A percentile compares a stretch with the other conserved stretches of the same genome.
phyloP scores from a whole-genome alignment of 2,797 vertebrate genomes.

The Pseudotriccus pelzelni region DNA sequence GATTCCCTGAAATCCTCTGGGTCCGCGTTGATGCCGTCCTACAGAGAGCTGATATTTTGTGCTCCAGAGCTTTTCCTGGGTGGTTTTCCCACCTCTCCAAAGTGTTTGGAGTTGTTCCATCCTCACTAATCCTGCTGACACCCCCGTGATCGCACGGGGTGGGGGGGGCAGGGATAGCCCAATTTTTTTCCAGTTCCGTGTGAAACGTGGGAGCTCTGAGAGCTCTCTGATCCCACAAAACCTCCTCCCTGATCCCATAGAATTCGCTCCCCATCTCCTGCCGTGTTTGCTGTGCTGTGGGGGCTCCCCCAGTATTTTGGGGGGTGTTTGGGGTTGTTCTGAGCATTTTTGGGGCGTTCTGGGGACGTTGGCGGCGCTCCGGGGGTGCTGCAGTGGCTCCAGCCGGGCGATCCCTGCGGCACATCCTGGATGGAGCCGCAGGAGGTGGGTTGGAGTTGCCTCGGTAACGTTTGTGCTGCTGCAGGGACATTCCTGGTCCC shows the following conservation, averaged over 20 bases:
- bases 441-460: slow-evolving; percentile 9
- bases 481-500: background rate
- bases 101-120: background rate
- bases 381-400: background rate
- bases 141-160: fast-evolving
- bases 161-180: background rate
- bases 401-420: background rate
- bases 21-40: fast-evolving
- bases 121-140: fast-evolving
- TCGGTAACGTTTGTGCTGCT: background rate
- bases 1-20: background rate
- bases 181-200: fast-evolving
- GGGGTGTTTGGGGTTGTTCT: background rate
- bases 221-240: background rate
- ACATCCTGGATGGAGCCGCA: background rate
- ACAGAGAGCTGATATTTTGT: background rate
- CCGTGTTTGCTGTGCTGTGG: background rate
- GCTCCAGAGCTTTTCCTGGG: background rate
- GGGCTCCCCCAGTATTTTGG: background rate
- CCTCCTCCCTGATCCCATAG: background rate
- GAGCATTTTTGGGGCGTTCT: background rate
- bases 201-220: background rate
- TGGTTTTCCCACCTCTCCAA: background rate
- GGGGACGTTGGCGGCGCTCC: background rate
- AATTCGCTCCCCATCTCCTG: fast-evolving